Percentiles rank a stretch among this genome's conserved stretches.
Evolutionary conservation across 2,113 vertebrate species (phyloP).

Genomic region (Puma concolor): DNA sequence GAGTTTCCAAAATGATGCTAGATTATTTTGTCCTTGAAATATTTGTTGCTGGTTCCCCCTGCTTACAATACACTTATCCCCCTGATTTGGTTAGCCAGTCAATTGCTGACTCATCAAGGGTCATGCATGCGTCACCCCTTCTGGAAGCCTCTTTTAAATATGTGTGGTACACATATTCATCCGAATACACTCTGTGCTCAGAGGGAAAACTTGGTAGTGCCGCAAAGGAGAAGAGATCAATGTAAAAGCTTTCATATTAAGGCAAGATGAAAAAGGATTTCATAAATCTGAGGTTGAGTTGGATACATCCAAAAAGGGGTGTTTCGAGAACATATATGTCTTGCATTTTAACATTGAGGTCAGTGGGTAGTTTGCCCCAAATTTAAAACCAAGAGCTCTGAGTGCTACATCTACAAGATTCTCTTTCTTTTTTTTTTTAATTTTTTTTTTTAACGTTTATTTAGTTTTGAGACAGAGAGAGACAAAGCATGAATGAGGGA

Average conservation of each 20-base stretch:
- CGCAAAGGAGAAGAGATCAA: not conserved
- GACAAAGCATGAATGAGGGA: too few relatives aligned
- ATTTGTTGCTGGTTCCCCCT: not conserved
- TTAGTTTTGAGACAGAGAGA: too few relatives aligned
- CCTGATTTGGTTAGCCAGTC: not conserved
- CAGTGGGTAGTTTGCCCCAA: not conserved
- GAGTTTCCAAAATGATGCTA: not conserved
- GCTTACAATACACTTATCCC: not conserved
- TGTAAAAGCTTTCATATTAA: not conserved
- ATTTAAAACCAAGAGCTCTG: not conserved
- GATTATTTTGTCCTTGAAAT: not conserved
- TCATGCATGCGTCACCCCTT: not conserved
- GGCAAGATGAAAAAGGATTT: not conserved
- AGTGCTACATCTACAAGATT: not conserved
- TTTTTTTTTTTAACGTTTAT: too few relatives aligned
- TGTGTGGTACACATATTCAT: not conserved
- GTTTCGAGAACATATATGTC: not conserved
- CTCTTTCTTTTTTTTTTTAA: not conserved
- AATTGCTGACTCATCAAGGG: not conserved
- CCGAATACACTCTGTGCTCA: not conserved
- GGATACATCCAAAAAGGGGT: not conserved
- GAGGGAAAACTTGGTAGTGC: not conserved
- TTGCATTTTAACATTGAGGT: not conserved
- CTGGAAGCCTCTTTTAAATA: not conserved
- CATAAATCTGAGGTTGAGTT: not conserved